A percentile compares a stretch with the other conserved stretches of the same genome.
These are phyloP conservation scores for Zingel zingel DNA, from an alignment of 2,113 vertebrate genomes.

Conservation along the genomic window DNA sequence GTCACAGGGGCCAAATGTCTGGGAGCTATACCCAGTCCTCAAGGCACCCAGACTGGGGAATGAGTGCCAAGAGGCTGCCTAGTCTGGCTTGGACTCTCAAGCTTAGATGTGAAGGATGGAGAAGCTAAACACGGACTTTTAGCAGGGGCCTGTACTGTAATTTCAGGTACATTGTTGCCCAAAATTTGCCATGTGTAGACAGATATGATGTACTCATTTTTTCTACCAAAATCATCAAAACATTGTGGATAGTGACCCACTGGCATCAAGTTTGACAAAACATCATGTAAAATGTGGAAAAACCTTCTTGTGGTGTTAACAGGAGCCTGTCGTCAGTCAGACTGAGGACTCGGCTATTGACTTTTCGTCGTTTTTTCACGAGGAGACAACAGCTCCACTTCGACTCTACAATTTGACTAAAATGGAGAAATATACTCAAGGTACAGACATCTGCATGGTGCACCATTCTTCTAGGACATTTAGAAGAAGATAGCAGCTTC, in stretches of 20 bases:
- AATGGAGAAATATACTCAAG: background rate
- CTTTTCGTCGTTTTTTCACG: constrained; percentile 12
- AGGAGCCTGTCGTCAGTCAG: constrained; percentile 39
- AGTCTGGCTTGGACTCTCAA: constrained; percentile 33
- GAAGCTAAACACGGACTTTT: constrained; percentile 42
- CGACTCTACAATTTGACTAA: background rate
- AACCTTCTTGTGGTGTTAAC: constrained; percentile 29
- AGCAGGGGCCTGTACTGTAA: constrained; percentile 33
- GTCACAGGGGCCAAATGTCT: constrained; percentile 68
- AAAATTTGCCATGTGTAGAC: constrained; percentile 30
- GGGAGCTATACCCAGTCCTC: constrained; percentile 65
- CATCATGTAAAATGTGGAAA: constrained; percentile 43
- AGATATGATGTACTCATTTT: constrained; percentile 27
- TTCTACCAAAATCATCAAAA: constrained; percentile 30
- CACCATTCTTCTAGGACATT: too few relatives aligned
- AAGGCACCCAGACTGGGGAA: constrained; percentile 54
- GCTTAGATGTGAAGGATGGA: constrained; percentile 26
- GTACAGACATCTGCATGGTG: too few relatives aligned
- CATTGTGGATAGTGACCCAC: constrained; percentile 28
- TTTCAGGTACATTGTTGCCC: constrained; percentile 50
- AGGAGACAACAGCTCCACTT: constrained; percentile 14
- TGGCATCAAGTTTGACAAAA: constrained; percentile 34
- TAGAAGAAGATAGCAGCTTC: background rate
- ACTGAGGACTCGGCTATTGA: constrained; percentile 20
- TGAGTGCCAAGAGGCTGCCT: constrained; percentile 55